Evolutionary conservation across 2,888 invertebrate genomes (phyloP).

Genomic region (Harpagoxenus sublaevis): DNA sequence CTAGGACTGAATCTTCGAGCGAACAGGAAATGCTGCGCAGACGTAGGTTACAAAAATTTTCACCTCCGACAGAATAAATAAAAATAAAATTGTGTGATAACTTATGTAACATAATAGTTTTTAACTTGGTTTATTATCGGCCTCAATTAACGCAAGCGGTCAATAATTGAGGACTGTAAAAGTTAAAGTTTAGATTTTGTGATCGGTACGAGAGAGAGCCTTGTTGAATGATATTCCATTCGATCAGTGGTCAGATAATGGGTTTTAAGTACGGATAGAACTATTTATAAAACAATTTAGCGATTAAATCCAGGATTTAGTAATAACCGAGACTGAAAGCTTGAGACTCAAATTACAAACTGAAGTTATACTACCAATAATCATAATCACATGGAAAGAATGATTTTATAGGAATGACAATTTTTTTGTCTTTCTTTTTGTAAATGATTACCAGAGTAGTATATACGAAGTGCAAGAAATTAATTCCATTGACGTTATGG

Average conservation of each 20-base stretch:
- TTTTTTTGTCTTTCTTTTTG: conserved; percentile 55
- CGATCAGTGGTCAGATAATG: not conserved
- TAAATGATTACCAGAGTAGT: conserved; percentile 48
- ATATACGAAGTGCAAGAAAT: conserved; percentile 4
- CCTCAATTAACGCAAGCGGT: conserved; percentile 67
- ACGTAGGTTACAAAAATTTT: conserved; percentile 92
- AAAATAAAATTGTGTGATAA: conserved; percentile 68
- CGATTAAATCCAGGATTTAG: conserved; percentile 49
- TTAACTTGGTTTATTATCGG: conserved; percentile 66
- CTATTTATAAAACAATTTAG: conserved; percentile 28
- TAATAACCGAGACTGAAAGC: conserved; percentile 53
- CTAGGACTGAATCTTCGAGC: conserved; percentile 87
- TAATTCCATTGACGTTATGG: conserved; percentile 24
- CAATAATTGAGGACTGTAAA: conserved; percentile 56
- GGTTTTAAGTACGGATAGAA: conserved; percentile 7
- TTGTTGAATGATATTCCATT: not conserved
- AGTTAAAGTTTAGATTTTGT: conserved; percentile 51
- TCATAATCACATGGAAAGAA: conserved; percentile 49
- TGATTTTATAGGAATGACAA: conserved; percentile 55
- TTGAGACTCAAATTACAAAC: conserved; percentile 62
- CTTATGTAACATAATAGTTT: conserved; percentile 69
- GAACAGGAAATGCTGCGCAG: conserved; percentile 90
- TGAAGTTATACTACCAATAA: conserved; percentile 52
- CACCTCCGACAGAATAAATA: conserved; percentile 76
- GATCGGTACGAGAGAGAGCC: conserved; percentile 12